Evolutionary conservation across 2,888 invertebrate species (phyloP), one percentile per base, ranked within the genome.

Genomic region (Formica aserva): DNA sequence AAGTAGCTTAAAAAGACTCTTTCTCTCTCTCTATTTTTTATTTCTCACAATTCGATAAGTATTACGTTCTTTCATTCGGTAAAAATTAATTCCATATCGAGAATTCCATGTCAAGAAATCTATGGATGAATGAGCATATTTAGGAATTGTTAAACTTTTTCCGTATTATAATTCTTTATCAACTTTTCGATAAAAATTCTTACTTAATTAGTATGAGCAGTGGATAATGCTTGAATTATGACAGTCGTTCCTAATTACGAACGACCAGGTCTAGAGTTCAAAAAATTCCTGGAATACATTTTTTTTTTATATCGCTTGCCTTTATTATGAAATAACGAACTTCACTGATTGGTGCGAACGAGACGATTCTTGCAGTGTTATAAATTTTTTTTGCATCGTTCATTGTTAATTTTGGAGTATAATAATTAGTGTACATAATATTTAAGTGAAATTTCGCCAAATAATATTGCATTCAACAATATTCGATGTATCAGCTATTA

Each of bases 251-350:
- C n/a, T 48, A 63, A 75, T 5, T 48, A 32, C 26, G 32, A 75
- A 26, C 11, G 32, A 63, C 1, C 15, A 48, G 32, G 18, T 45
- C 63, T 63, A 15, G 22, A 45, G 35, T 63, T 22, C 22, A 35
- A 35, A 48, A 52, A 76, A 48, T 76, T 63, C 1, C 6, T 9
- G 22, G 1, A 48, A 63, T 22, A 63, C 41, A 45, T 63, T 48
- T 48, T 48, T 45, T 45, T 75, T 48, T 48, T 45, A n/a, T 35
- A 32, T 76, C 18, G 32, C 18, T 76, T 76, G n/a, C 48, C 22
- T 22, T 76, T 32, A 63, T 75, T 63, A 63, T 26, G 48, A 63
- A 35, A 65, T 76, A 76, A 63, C 18, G 55, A 35, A 55, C 22
- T 75, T 4, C 29, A 62, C 32, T 63, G 32, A 75, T 75, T 22